These are phyloP conservation scores for Trichoplusia ni DNA, from an alignment of 1,140 invertebrate species.

Conservation along the genomic window DNA sequence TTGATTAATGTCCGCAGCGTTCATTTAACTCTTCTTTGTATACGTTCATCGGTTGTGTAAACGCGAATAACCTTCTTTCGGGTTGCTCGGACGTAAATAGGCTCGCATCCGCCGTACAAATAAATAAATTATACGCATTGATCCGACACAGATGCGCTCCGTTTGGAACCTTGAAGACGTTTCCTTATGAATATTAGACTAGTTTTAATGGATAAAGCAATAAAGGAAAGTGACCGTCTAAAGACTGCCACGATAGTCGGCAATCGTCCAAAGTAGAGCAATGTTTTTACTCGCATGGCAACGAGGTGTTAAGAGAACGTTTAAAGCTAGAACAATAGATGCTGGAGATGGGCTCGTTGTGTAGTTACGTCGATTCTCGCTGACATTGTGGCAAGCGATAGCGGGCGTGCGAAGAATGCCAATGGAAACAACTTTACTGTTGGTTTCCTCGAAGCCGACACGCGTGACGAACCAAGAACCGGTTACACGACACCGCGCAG, in stretches of 20 bases:
- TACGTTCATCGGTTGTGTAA: slow-evolving; percentile 56
- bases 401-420: slow-evolving; percentile 66
- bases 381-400: slow-evolving; percentile 41
- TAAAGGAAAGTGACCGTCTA: slow-evolving; percentile 39
- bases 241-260: slow-evolving; percentile 28
- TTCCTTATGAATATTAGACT: slow-evolving; percentile 27
- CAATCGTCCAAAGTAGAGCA: slow-evolving; percentile 36
- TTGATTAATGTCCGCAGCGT: slow-evolving; percentile 74
- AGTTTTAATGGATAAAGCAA: slow-evolving; percentile 38
- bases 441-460: slow-evolving; percentile 65
- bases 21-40: slow-evolving; percentile 66
- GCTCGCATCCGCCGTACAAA: slow-evolving; percentile 57
- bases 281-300: slow-evolving; percentile 43
- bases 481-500: slow-evolving; percentile 61
- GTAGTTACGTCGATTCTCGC: slow-evolving; percentile 37
- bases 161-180: slow-evolving; percentile 44
- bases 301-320: slow-evolving; percentile 32
- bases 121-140: slow-evolving; percentile 59
- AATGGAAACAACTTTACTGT: slow-evolving; percentile 67
- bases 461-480: slow-evolving; percentile 64
- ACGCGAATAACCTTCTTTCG: slow-evolving; percentile 70
- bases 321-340: slow-evolving; percentile 42
- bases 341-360: slow-evolving; percentile 41
- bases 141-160: slow-evolving; percentile 50
- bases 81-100: slow-evolving; percentile 58